Conservation (phyloP, 2,797 vertebrate genomes). For the Peromyscus nudipes region DNA sequence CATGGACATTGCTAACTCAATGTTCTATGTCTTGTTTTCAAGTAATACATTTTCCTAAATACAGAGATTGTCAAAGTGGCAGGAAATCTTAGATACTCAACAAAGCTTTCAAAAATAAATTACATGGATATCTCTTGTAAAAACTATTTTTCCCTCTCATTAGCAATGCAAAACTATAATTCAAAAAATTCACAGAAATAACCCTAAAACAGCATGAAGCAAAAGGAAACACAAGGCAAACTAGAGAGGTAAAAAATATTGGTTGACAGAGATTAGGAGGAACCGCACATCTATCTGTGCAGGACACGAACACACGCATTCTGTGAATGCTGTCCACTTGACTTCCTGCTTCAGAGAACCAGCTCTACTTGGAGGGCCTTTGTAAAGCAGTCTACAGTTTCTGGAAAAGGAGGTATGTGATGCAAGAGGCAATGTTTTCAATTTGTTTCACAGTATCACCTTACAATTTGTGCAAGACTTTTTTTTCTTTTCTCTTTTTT, state of each 20-base stretch:
- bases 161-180: conserved; percentile 87
- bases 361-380: conserved; percentile 72
- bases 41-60: conserved; percentile 91
- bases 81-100: conserved; percentile 90
- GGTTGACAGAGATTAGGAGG: conserved; percentile 69
- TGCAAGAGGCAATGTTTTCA: conserved; percentile 86
- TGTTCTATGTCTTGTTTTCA: conserved; percentile 88
- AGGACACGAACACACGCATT: conserved; percentile 76
- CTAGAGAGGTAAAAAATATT: conserved; percentile 29
- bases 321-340: conserved; percentile 76
- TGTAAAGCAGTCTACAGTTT: conserved; percentile 85
- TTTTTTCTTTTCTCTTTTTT: no score
- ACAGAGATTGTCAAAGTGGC: conserved; percentile 98
- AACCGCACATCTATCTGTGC: conserved; percentile 70
- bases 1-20: conserved; percentile 87
- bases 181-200: conserved; percentile 91
- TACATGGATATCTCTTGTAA: conserved; percentile 84
- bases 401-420: conserved; percentile 91
- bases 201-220: conserved; percentile 81
- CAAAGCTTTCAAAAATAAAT: conserved; percentile 84
- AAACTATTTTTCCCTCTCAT: conserved; percentile 57
- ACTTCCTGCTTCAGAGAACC: conserved; percentile 74
- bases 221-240: conserved; percentile 79
- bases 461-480: conserved; percentile 87
- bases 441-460: conserved; percentile 89